Conservation (phyloP, 2,113 vertebrate genomes). For the Delphinus delphis region DNA sequence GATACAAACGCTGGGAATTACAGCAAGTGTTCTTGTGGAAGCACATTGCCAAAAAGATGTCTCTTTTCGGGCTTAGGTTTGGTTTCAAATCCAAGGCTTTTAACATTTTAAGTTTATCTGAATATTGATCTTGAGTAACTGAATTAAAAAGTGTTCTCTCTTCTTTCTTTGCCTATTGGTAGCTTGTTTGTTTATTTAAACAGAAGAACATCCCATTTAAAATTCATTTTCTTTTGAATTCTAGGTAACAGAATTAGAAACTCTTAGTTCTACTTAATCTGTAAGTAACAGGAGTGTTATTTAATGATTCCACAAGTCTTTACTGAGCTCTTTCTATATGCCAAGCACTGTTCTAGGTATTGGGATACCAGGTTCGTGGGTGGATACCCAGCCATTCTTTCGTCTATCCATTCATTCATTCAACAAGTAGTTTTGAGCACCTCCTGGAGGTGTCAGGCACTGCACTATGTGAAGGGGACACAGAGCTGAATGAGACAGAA, state of each 20-base stretch:
- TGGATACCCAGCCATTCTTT: neutral
- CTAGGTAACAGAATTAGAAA: neutral
- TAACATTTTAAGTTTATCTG: conserved; percentile 17
- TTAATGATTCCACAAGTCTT: neutral
- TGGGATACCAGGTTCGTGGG: neutral
- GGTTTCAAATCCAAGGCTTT: conserved; percentile 15
- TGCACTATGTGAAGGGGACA: neutral
- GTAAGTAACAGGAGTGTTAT: neutral
- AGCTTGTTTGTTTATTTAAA: neutral
- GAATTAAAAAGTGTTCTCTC: neutral
- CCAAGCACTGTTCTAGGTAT: neutral
- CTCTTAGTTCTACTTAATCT: neutral
- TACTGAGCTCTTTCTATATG: neutral
- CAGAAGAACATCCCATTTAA: neutral
- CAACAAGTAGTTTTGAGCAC: neutral
- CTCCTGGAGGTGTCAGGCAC: neutral
- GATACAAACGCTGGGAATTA: conserved; percentile 5
- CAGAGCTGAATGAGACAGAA: neutral
- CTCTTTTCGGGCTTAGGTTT: neutral
- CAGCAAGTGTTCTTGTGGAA: neutral
- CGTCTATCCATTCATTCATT: neutral
- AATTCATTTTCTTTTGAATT: neutral
- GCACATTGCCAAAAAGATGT: neutral
- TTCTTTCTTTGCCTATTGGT: neutral
- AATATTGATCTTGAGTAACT: neutral